phyloP scores from a whole-genome alignment of 2,113 vertebrate species.

The Albula goreensis region DNA sequence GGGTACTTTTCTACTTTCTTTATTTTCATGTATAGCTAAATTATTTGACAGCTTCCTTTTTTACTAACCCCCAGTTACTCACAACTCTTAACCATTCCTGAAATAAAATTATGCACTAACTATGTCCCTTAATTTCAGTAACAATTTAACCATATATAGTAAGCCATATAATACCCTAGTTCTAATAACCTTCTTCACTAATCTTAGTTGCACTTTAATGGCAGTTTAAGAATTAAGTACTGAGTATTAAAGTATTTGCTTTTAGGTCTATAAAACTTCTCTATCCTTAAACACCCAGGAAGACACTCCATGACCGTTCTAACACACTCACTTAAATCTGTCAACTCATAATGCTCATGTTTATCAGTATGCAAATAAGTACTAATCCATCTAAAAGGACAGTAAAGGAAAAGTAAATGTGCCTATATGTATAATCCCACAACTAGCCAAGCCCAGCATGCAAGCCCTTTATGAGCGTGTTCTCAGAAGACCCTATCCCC shows the following conservation, averaged over 20 bases:
- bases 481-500: slow-evolving; percentile 97
- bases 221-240: neutral
- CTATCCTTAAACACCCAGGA: neutral
- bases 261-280: neutral
- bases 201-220: neutral
- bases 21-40: too few relatives aligned
- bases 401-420: slow-evolving; percentile 2
- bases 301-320: neutral
- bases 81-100: neutral
- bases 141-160: neutral
- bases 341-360: neutral
- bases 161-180: neutral
- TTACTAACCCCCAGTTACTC: neutral
- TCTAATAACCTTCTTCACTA: neutral
- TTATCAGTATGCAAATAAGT: neutral
- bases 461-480: slow-evolving; percentile 99
- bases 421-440: slow-evolving; percentile 93
- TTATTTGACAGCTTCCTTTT: neutral
- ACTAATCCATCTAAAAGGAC: neutral
- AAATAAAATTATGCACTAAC: neutral
- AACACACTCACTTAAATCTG: neutral
- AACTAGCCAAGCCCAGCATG: slow-evolving; percentile 99
- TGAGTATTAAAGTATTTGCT: neutral
- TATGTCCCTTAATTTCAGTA: neutral
- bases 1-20: too few relatives aligned